Base-by-base conservation (phyloP, 2,888 invertebrate species). In the Anagyrus pseudococci region DNA sequence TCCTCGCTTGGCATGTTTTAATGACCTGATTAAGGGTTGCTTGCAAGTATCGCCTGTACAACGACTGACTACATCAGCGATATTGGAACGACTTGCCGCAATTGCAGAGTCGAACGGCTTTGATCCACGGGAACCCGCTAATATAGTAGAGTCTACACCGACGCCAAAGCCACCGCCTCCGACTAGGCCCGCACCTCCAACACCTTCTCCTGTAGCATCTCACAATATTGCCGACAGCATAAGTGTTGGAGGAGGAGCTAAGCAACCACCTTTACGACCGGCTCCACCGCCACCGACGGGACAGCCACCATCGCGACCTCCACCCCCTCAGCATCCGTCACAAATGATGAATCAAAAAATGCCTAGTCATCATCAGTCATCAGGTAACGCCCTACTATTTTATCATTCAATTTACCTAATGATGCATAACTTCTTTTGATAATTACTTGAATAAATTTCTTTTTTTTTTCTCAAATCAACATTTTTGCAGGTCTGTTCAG, bases 81-180 rank as follows among this genome's bases (percentile, higher is more conserved):
- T 98, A 58, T 83, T 96, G 72, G 95, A 96, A 77, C 86, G 93
- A 70, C 81, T 98, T 68, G 94, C 93, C 59, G 93, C 95, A 59
- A 90, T 98, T 71, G 93, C 94, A 1, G 93, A 95, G 82, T 90
- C 92, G 58, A 88, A 90, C 79, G 88, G 88, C 69, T 89, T 94
- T 83, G 90, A 92, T 82, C 85, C 94, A 62, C 91, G 91, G 81
- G 90, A 90, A 75, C 88, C 94, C 70, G 84, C 94, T 72, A 86
- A 86, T 77, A 84, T 90, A 77, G 87, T 88, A 48, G 57, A 76
- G 58, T 62, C 71, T 46, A 52, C 71, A 13, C 71, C 74, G 22
- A 68, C 73, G 0, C 69, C 72, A 1, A 73, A 76, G 10, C 73
- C 75, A 55, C 74, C 77, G 0, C 66, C 71, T 2, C 76, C 78